These are phyloP conservation scores for Rhyacophila evoluta DNA, from an alignment of 2,888 invertebrate genomes.

Conservation along the genomic window DNA sequence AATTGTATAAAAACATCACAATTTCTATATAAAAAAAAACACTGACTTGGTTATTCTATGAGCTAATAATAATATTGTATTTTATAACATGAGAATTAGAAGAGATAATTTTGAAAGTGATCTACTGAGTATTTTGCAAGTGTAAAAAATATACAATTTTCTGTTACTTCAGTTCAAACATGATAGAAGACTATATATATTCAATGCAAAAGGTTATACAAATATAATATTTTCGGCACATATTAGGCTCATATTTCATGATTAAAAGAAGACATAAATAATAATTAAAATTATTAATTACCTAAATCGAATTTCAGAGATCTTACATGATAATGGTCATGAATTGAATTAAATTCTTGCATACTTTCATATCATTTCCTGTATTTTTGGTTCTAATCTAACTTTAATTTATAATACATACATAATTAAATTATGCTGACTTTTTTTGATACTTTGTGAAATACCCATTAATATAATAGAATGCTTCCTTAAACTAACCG, in stretches of 20 bases:
- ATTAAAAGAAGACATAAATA: background rate
- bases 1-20: constrained; percentile 20
- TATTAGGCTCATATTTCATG: no score
- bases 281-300: background rate
- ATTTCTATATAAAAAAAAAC: background rate
- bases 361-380: background rate
- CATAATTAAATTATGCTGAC: background rate
- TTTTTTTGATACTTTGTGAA: background rate
- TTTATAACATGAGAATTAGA: background rate
- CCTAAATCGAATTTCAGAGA: background rate
- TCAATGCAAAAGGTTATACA: no score
- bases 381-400: background rate
- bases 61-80: background rate
- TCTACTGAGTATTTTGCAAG: background rate
- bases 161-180: no score
- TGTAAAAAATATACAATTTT: no score
- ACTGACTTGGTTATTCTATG: background rate
- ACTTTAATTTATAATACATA: background rate
- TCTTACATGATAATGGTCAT: constrained; percentile 4
- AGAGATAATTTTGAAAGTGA: background rate
- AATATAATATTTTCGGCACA: no score
- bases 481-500: no score
- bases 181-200: no score
- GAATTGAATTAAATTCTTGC: background rate
- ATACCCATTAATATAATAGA: no score